These are phyloP conservation scores for Neodontobutis hainanensis DNA, from an alignment of 2,113 vertebrate genomes.

Conservation along the genomic window DNA sequence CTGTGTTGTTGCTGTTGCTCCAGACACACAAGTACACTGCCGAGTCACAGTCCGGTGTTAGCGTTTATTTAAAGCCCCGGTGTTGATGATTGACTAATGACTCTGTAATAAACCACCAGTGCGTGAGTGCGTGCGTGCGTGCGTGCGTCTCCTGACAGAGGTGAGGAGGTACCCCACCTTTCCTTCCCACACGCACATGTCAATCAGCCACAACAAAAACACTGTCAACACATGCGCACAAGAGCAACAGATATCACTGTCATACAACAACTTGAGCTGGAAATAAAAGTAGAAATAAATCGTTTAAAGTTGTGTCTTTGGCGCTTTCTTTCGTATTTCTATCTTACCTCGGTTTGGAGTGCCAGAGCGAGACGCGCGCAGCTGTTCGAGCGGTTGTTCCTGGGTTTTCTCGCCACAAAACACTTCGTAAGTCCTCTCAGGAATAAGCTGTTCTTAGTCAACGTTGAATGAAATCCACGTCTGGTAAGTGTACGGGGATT, in stretches of 20 bases:
- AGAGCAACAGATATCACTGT: neutral
- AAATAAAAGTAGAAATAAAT: neutral
- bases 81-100: neutral
- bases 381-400: neutral
- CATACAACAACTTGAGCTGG: neutral
- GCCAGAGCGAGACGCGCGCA: slow-evolving; percentile 26
- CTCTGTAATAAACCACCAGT: neutral
- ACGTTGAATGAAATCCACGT: neutral
- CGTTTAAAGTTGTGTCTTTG: neutral
- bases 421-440: neutral
- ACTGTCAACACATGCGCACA: slow-evolving; percentile 11
- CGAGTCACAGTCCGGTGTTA: neutral
- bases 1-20: slow-evolving; percentile 12
- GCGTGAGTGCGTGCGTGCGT: neutral
- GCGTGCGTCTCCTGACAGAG: neutral
- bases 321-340: neutral
- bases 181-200: slow-evolving; percentile 41
- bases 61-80: neutral
- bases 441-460: neutral
- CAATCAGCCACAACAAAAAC: slow-evolving; percentile 35
- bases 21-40: slow-evolving; percentile 3
- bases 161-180: slow-evolving; percentile 14
- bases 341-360: slow-evolving; percentile 15
- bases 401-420: neutral
- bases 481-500: neutral